Percentiles rank a stretch among this genome's conserved stretches.
Conservation (phyloP, 2,797 vertebrate species). For the Platalea minor region DNA sequence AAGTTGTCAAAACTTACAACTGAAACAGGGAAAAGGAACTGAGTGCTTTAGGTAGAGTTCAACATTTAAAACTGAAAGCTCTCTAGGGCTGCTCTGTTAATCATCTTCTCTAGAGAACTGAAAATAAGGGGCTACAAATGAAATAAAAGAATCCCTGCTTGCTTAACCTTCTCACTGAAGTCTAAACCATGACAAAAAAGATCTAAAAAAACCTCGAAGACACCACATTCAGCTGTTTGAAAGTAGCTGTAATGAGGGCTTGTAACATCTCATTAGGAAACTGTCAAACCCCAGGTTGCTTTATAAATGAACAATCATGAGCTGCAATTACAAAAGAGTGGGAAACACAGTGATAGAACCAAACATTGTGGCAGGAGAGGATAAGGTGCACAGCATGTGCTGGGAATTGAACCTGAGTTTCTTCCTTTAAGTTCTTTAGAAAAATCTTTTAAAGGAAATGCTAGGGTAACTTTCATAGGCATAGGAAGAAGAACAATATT, state of each 20-base stretch:
- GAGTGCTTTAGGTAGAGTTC: constrained; percentile 8
- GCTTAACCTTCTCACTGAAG: constrained; percentile 44
- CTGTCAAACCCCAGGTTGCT: constrained; percentile 41
- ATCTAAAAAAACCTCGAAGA: neutral
- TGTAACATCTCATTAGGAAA: constrained; percentile 53
- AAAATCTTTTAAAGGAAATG: neutral
- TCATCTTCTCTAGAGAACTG: constrained; percentile 2
- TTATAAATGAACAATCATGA: constrained; percentile 47
- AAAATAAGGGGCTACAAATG: constrained; percentile 43
- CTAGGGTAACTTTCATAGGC: neutral
- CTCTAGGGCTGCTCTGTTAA: constrained; percentile 16
- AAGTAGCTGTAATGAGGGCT: constrained; percentile 44
- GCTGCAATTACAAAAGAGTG: constrained; percentile 25
- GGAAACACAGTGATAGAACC: neutral
- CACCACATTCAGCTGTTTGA: constrained; percentile 15
- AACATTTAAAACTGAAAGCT: constrained; percentile 36
- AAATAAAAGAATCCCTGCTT: constrained; percentile 37
- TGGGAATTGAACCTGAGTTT: neutral
- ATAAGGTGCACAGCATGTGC: neutral
- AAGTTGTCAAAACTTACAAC: neutral
- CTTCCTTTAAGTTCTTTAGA: neutral
- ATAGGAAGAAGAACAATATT: neutral
- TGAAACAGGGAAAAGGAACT: neutral
- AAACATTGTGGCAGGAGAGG: constrained; percentile 28
- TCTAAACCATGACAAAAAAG: neutral